Evolutionary conservation across 2,113 vertebrate species (phyloP), one percentile per base, ranked within the genome.

Genomic region (Prietella phreatophila): DNA sequence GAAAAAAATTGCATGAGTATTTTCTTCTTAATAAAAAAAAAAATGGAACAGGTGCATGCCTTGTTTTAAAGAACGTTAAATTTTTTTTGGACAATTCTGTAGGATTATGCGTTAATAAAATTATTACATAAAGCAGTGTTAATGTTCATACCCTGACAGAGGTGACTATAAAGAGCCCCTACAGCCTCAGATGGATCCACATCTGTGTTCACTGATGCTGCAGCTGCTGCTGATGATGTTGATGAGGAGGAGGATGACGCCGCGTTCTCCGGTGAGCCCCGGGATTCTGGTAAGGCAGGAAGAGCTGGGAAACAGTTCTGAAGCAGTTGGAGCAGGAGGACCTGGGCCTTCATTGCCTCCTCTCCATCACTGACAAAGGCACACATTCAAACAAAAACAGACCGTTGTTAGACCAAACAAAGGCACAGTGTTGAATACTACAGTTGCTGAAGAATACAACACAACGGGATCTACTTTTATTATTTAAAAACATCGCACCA

Each of bases 271-370:
- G 91, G 91, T 25, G 90, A 10, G 73, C 91, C 86, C 47, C 65
- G 69, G 69, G 92, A 83, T 78, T 95, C 94, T 80, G 88, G 90
- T 0, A 96, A 95, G 86, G 91, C 92, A 86, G 95, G 95, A 80
- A 99, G 94, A 53, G 96, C 95, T 0, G 95, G 93, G 91, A 97
- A 98, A 87, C 97, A 99, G 94, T 97, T 99, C 94, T 98, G 98
- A 73, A 99, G 97, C 83, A 99, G 94, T 93, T 96, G 96, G 82
- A 99, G 93, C 1, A 99, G 94, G 89, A 98, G 91, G 0, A 97
- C 96, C 83, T 97, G 95, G 85, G 97, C 97, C 90, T 94, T 96
- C 89, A 97, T 61, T 50, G 96, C 97, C 91, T 99, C 97, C 79
- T 97, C 96, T 71, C 96, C 96, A 0, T 94, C 95, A 88, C 98